These are phyloP conservation scores for Kryptolebias marmoratus DNA, from an alignment of 2,113 vertebrate species.

Conservation along the genomic window DNA sequence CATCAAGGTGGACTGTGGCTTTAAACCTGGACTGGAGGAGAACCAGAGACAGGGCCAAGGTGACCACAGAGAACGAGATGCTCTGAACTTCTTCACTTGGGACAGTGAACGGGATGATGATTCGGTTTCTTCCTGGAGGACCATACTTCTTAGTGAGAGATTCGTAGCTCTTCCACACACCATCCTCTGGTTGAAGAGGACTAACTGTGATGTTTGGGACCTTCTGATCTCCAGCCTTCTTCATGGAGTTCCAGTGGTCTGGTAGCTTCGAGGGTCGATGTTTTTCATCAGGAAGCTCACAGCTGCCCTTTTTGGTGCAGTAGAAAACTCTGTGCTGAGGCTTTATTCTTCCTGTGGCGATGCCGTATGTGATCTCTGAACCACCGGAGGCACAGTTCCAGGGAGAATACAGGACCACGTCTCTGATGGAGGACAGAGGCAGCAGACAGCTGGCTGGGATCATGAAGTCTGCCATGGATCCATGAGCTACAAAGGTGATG, in stretches of 20 bases:
- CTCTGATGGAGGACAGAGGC: constrained; percentile 7
- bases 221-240: background rate
- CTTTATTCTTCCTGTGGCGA: background rate
- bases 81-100: fast-evolving
- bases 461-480: background rate
- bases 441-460: constrained; percentile 17
- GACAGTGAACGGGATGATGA: background rate
- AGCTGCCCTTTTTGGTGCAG: background rate
- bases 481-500: constrained; percentile 21
- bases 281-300: background rate
- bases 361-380: background rate
- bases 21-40: constrained; percentile 12
- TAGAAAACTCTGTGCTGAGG: constrained; percentile 1
- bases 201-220: constrained; percentile 20
- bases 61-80: background rate
- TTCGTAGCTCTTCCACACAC: fast-evolving
- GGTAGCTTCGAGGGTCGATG: background rate
- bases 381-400: constrained; percentile 2
- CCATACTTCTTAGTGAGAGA: background rate
- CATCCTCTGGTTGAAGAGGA: background rate
- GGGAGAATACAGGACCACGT: background rate
- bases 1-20: background rate
- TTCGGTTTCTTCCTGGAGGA: background rate
- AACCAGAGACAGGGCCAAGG: constrained; percentile 20
- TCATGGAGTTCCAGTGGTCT: constrained; percentile 18